phyloP scores from a whole-genome alignment of 2,797 vertebrate species.

The Ctenopoma multispine region DNA sequence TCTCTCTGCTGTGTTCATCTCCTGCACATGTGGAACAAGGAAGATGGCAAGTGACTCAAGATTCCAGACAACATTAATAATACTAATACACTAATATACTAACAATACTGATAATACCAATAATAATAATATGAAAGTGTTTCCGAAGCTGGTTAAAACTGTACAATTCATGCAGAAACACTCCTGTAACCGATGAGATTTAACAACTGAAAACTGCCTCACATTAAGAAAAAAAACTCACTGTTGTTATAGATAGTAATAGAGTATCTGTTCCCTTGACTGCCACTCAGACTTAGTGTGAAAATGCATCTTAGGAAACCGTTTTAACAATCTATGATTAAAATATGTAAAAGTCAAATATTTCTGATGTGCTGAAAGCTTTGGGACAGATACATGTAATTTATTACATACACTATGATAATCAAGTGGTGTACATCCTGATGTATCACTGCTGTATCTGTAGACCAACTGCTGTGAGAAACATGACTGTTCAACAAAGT shows the following conservation, averaged over 20 bases:
- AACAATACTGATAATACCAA: background rate
- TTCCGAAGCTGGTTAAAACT: too few relatives aligned
- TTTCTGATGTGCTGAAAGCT: too few relatives aligned
- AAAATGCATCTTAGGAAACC: background rate
- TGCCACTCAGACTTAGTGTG: background rate
- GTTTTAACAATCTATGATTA: too few relatives aligned
- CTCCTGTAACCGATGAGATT: background rate
- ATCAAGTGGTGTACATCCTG: background rate
- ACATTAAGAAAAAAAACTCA: too few relatives aligned
- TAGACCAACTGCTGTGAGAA: background rate
- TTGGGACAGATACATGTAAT: too few relatives aligned
- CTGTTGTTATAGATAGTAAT: background rate
- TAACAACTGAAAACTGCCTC: background rate
- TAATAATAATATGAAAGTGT: background rate
- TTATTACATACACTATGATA: background rate
- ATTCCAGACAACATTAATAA: background rate
- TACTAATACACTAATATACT: too few relatives aligned
- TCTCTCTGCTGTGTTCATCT: slow-evolving; percentile 89
- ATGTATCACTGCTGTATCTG: background rate
- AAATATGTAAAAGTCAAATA: too few relatives aligned
- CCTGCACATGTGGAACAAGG: slow-evolving; percentile 49
- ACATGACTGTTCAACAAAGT: background rate
- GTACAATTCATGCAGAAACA: too few relatives aligned
- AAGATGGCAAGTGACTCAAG: background rate
- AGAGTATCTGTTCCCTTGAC: background rate